Conservation (phyloP, 2,797 vertebrate species). For the Adrianichthys oophorus region DNA sequence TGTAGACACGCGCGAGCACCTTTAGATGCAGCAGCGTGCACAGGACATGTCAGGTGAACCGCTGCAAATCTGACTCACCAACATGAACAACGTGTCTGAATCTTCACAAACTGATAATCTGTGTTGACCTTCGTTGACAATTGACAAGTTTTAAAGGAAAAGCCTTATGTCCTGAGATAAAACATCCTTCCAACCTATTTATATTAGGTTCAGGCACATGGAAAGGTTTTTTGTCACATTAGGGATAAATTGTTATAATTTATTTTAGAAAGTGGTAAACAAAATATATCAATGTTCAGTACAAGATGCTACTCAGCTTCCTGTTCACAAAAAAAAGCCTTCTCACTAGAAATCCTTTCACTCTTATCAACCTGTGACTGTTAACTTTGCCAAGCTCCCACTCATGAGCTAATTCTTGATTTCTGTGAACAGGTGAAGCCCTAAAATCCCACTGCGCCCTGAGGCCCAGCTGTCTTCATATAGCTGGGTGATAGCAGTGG, state of each 20-base stretch:
- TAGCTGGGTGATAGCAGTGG: too few relatives aligned
- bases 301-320: too few relatives aligned
- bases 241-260: constrained; percentile 13
- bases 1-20: constrained; percentile 13
- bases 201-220: constrained; percentile 33
- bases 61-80: constrained; percentile 47
- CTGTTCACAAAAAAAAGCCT: too few relatives aligned
- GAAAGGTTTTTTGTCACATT: constrained; percentile 8
- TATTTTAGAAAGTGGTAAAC: too few relatives aligned
- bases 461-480: too few relatives aligned
- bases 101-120: constrained; percentile 54
- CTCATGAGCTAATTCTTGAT: constrained; percentile 1
- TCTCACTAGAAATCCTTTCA: too few relatives aligned
- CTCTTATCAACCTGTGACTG: too few relatives aligned
- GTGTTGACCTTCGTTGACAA: constrained; percentile 67
- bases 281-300: too few relatives aligned
- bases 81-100: constrained; percentile 57
- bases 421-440: not conserved
- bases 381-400: too few relatives aligned
- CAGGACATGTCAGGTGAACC: constrained; percentile 49
- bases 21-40: not conserved
- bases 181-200: constrained; percentile 22
- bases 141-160: constrained; percentile 62
- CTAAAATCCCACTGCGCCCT: too few relatives aligned
- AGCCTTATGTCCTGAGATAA: constrained; percentile 46